Evolutionary conservation across 2,888 invertebrate genomes (phyloP), one percentile per base, ranked within the genome.

Genomic region (Heliconius ismenius): DNA sequence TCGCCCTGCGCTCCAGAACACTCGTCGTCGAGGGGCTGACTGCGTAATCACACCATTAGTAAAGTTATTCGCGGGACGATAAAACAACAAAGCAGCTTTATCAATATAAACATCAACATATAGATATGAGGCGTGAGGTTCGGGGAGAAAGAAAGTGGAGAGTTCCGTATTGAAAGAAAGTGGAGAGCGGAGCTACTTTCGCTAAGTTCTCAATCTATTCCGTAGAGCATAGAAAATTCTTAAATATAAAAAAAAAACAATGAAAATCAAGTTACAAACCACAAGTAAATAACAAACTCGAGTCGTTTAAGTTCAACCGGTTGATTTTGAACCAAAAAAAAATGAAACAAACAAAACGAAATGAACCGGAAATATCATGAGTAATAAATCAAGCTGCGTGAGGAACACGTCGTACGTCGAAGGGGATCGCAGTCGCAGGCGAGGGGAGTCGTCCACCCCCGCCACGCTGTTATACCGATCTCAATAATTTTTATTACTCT

Each of bases 361-460:
- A 62, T 77, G 65, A 75, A 75, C 77, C 77, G 77, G 77, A 78
- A 72, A 78, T 62, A 75, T 78, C 77, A 72, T 73, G 77, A 78
- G 77, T 78, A 75, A 78, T 78, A 78, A 78, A 75, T 77, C 63
- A 74, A 63, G 69, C 74, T 74, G 28, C 64, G 74, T 67, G 74
- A 69, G 77, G 77, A 77, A 74, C 69, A 70, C 69, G 77, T 74
- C 77, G 74, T 74, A 64, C 69, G 77, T 69, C 64, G 77, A 65
- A 64, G 73, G 75, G 77, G 78, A 78, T 76, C 73, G 75, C 60
- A 69, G 76, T 76, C 73, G 75, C 60, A 69, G 28, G 67, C 72
- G 70, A 75, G 79, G 74, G 74, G 79, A 70, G 75, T n/a, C 21
- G 39, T 39, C 64, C 73, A 68, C 72, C 74, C 76, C 72, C 64